Conservation (phyloP, 2,888 invertebrate genomes). For the Oxyscelio sp. region DNA sequence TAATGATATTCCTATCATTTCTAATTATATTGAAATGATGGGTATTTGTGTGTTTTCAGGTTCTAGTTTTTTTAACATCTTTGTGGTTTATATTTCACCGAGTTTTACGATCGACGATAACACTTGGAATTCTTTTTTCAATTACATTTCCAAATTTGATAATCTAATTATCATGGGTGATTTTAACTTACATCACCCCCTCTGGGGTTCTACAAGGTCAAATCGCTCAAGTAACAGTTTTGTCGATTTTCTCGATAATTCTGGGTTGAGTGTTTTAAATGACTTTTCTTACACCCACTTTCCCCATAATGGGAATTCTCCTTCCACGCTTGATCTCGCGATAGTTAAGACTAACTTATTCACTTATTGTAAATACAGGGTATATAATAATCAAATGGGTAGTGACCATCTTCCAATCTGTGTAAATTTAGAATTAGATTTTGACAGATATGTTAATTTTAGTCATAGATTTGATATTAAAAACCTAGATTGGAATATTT, state of each 20-base stretch:
- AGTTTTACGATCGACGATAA: not conserved
- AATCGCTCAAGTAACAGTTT: constrained; percentile 2
- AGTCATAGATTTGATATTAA: constrained; percentile 15
- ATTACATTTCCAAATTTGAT: constrained; percentile 5
- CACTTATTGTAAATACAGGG: too few relatives aligned
- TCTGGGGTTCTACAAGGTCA: constrained; percentile 16
- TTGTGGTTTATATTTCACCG: constrained; percentile 12
- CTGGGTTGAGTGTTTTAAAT: constrained; percentile 5
- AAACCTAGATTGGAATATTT: not conserved
- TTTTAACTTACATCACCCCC: constrained; percentile 34
- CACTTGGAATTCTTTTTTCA: not conserved
- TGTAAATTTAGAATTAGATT: not conserved
- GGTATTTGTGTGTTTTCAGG: not conserved
- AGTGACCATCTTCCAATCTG: constrained; percentile 17
- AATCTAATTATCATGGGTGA: constrained; percentile 34
- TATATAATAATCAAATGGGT: constrained; percentile 19
- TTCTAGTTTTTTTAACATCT: not conserved
- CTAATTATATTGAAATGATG: not conserved
- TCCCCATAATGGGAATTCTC: too few relatives aligned
- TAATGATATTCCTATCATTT: not conserved
- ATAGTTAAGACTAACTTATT: too few relatives aligned
- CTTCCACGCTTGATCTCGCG: too few relatives aligned
- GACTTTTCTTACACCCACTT: constrained; percentile 5
- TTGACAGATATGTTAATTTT: not conserved
- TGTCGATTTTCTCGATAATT: not conserved